Evolutionary conservation across 2,113 vertebrate genomes (phyloP).

Genomic region (Rynchops niger): DNA sequence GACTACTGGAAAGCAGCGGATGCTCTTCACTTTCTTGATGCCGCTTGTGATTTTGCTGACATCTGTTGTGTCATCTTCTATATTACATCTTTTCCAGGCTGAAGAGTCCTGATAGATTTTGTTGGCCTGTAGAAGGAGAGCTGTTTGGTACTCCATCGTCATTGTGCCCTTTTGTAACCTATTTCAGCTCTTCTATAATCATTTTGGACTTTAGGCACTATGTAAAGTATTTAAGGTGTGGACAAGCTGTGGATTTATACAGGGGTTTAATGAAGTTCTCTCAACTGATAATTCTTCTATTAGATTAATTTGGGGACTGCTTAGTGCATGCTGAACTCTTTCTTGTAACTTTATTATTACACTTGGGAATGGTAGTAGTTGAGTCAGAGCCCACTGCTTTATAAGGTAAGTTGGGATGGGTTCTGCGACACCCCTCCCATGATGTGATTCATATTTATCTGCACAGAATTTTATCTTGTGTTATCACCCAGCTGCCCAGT

Average conservation of each 20-base stretch:
- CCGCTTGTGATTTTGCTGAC: background rate
- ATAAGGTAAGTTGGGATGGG: background rate
- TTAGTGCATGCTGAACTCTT: background rate
- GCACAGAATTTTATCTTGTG: background rate
- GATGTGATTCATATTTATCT: background rate
- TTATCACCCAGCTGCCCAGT: background rate
- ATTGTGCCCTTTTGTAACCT: background rate
- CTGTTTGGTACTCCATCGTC: accelerated
- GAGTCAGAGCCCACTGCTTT: background rate
- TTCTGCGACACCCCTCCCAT: background rate
- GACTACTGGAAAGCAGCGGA: background rate
- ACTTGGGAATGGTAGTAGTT: background rate
- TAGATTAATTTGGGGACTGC: background rate
- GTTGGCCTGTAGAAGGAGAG: background rate
- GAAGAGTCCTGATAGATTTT: background rate
- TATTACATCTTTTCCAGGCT: background rate
- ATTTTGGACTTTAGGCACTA: background rate
- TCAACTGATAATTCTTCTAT: background rate
- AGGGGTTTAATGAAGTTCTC: background rate
- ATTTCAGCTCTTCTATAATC: background rate
- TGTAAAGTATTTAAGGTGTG: background rate
- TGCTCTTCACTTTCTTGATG: background rate
- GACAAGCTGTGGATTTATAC: background rate
- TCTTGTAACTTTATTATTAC: background rate
- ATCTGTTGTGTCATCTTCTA: background rate